phyloP scores from a whole-genome alignment of 2,797 vertebrate genomes.

The Kryptopterus vitreolus region DNA sequence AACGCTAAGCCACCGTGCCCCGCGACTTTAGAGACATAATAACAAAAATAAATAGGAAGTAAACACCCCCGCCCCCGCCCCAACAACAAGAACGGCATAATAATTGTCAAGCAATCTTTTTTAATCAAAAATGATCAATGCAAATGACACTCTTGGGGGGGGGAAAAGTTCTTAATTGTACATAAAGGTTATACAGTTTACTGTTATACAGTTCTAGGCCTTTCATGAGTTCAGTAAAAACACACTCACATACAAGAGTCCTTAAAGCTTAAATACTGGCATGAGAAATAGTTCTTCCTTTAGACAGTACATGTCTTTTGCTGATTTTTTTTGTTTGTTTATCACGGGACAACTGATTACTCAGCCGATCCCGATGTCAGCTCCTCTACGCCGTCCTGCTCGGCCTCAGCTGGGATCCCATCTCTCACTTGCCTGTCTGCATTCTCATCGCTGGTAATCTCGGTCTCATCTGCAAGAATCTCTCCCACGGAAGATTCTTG shows the following conservation, averaged over 20 bases:
- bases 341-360: constrained; percentile 13
- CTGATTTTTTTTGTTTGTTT: not conserved
- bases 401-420: not conserved
- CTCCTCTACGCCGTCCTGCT: constrained; percentile 15
- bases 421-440: constrained; percentile 27
- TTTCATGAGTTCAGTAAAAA: constrained; percentile 1
- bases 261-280: not conserved
- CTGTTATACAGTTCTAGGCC: not conserved
- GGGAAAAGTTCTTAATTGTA: not conserved
- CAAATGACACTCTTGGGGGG: not conserved
- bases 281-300: constrained; percentile 15
- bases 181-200: not conserved
- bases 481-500: not conserved
- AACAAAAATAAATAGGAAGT: not conserved
- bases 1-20: no score
- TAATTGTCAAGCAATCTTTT: constrained; percentile 28
- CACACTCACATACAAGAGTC: constrained; percentile 38
- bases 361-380: not conserved
- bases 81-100: constrained; percentile 29
- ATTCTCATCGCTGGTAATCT: not conserved
- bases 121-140: not conserved
- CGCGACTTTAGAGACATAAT: not conserved
- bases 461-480: not conserved
- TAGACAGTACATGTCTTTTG: constrained; percentile 9
- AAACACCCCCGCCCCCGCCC: no score